Conservation (phyloP, 2,113 vertebrate species). For the Thunnus maccoyii region DNA sequence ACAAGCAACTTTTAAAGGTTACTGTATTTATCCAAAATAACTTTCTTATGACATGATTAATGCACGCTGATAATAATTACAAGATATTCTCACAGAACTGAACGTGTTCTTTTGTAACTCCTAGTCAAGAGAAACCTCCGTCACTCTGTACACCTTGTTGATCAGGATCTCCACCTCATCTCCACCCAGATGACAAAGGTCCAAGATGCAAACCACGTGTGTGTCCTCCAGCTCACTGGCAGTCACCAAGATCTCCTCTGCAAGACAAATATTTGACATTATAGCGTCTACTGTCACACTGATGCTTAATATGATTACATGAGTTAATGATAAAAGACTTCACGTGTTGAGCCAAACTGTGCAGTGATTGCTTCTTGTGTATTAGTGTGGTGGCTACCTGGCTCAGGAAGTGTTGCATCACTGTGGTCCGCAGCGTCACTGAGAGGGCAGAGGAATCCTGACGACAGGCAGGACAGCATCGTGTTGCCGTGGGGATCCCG, state of each 20-base stretch:
- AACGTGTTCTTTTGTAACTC: background rate
- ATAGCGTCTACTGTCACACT: background rate
- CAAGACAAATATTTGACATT: conserved; percentile 14
- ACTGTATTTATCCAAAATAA: background rate
- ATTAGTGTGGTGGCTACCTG: conserved; percentile 77
- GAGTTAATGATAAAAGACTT: background rate
- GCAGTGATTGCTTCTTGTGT: background rate
- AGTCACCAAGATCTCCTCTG: conserved; percentile 69
- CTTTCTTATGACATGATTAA: conserved; percentile 13
- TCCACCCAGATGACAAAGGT: conserved; percentile 90
- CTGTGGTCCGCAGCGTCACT: conserved; percentile 10
- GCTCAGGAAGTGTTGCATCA: conserved; percentile 53
- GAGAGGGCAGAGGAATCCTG: conserved; percentile 79
- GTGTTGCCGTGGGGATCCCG: conserved; percentile 80
- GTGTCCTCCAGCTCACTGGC: conserved; percentile 82
- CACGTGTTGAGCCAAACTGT: background rate
- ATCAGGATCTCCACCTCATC: conserved; percentile 88
- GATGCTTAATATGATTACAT: background rate
- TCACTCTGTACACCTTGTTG: conserved; percentile 87
- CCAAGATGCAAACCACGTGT: conserved; percentile 88
- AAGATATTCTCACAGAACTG: background rate
- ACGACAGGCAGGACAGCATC: conserved; percentile 78
- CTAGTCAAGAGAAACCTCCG: conserved; percentile 58
- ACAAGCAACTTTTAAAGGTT: background rate
- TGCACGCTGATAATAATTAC: background rate